A percentile compares a stretch with the other conserved stretches of the same genome.
Conservation (phyloP, 2,888 invertebrate species). For the Matsumyia berberina region DNA sequence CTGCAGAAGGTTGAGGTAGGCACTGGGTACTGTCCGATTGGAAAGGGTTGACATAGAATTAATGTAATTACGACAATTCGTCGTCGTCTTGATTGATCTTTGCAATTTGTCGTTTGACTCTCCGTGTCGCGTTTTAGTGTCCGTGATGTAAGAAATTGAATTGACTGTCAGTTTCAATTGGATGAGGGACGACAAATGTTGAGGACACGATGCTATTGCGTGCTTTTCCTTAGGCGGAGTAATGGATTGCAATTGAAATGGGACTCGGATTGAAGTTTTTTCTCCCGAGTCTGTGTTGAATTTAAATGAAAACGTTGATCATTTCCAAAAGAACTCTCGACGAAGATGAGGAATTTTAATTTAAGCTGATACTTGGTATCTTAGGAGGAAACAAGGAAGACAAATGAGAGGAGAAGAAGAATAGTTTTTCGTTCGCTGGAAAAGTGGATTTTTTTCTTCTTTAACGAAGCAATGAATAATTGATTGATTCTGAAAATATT, state of each 20-base stretch:
- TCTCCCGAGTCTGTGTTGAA: slow-evolving; percentile 43
- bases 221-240: slow-evolving; percentile 12
- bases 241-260: slow-evolving; percentile 46
- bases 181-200: slow-evolving; percentile 51
- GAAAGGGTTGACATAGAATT: slow-evolving; percentile 29
- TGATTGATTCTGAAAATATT: slow-evolving; percentile 45
- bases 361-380: slow-evolving; percentile 37
- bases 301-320: slow-evolving; percentile 67
- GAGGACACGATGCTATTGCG: slow-evolving; percentile 49
- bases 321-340: slow-evolving; percentile 41
- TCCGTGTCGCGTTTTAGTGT: neutral
- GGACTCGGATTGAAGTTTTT: slow-evolving; percentile 44
- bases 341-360: slow-evolving; percentile 60
- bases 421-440: slow-evolving; percentile 17
- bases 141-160: slow-evolving; percentile 48
- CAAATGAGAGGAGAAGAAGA: neutral
- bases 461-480: slow-evolving; percentile 48
- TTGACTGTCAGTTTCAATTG: slow-evolving; percentile 62
- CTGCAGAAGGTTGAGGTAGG: slow-evolving; percentile 85
- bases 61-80: slow-evolving; percentile 57
- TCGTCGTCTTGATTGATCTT: slow-evolving; percentile 39
- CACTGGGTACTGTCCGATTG: slow-evolving; percentile 41
- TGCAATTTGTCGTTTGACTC: slow-evolving; percentile 51
- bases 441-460: slow-evolving; percentile 9
- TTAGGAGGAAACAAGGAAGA: neutral